These are phyloP conservation scores for Habrosyne pyritoides DNA, from an alignment of 2,888 invertebrate species.

Conservation along the genomic window DNA sequence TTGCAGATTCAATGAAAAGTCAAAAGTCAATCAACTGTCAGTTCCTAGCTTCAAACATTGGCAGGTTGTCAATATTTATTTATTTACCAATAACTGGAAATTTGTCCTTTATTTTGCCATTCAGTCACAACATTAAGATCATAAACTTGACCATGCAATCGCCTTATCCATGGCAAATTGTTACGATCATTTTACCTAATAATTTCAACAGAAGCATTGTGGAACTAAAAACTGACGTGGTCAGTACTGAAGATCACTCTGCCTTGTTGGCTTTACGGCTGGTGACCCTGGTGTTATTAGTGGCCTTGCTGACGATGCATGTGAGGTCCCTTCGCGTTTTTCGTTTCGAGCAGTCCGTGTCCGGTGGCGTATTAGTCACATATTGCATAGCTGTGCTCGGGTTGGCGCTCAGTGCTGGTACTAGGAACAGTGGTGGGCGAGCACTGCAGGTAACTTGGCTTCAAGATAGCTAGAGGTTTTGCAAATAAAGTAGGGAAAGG, in stretches of 20 bases:
- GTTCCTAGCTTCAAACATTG: background rate
- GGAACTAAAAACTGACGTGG: background rate
- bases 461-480: no score
- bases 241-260: background rate
- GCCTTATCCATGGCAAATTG: background rate
- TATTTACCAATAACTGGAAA: no score
- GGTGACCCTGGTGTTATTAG: constrained; percentile 38
- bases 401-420: constrained; percentile 46
- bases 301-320: constrained; percentile 50
- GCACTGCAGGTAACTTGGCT: constrained; percentile 55
- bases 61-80: no score
- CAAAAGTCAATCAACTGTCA: background rate
- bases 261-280: constrained; percentile 43
- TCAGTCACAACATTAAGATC: no score
- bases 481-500: no score
- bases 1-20: no score
- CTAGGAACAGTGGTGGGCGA: constrained; percentile 25
- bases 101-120: no score
- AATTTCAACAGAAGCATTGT: background rate
- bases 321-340: constrained; percentile 58
- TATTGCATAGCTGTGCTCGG: constrained; percentile 48
- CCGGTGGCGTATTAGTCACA: constrained; percentile 62
- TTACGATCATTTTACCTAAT: background rate
- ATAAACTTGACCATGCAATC: background rate
- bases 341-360: constrained; percentile 64